These are phyloP conservation scores for Anticlea derivata DNA, from an alignment of 2,888 invertebrate genomes.

Conservation along the genomic window DNA sequence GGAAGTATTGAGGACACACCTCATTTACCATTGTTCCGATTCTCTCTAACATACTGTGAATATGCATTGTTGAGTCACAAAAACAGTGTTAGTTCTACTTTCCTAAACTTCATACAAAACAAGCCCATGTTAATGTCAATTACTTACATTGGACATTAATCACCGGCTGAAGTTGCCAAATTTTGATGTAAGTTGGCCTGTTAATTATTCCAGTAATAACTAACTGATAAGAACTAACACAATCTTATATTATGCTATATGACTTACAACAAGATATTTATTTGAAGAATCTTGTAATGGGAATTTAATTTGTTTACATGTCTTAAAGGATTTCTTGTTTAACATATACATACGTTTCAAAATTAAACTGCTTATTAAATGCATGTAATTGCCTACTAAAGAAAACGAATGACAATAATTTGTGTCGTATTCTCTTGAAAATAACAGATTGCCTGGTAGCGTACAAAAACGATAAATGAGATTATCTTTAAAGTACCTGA, in stretches of 20 bases:
- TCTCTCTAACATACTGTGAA: constrained; percentile 76
- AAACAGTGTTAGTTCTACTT: constrained; percentile 80
- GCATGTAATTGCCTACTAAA: too few relatives aligned
- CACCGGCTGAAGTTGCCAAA: constrained; percentile 27
- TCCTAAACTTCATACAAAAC: constrained; percentile 66
- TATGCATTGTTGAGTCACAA: constrained; percentile 73
- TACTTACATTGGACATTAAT: constrained; percentile 29
- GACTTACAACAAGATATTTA: constrained; percentile 16
- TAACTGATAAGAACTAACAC: constrained; percentile 13
- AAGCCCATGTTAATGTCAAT: constrained; percentile 57
- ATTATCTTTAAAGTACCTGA: too few relatives aligned
- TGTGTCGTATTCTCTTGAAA: too few relatives aligned
- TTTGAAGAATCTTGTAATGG: background rate
- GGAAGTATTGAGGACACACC: constrained; percentile 78
- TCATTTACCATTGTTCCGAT: constrained; percentile 72
- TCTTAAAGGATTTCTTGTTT: background rate
- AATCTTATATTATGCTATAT: too few relatives aligned
- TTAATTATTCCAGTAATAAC: constrained; percentile 10
- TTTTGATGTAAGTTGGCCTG: constrained; percentile 35
- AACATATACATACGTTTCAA: background rate
- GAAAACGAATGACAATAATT: too few relatives aligned
- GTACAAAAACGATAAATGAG: too few relatives aligned
- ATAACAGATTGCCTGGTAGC: too few relatives aligned
- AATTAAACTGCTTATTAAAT: too few relatives aligned
- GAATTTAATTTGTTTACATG: constrained; percentile 6